Evolutionary conservation across 1,140 invertebrate genomes (phyloP), one percentile per base, ranked within the genome.

Genomic region (Parasteatoda tepidariorum): DNA sequence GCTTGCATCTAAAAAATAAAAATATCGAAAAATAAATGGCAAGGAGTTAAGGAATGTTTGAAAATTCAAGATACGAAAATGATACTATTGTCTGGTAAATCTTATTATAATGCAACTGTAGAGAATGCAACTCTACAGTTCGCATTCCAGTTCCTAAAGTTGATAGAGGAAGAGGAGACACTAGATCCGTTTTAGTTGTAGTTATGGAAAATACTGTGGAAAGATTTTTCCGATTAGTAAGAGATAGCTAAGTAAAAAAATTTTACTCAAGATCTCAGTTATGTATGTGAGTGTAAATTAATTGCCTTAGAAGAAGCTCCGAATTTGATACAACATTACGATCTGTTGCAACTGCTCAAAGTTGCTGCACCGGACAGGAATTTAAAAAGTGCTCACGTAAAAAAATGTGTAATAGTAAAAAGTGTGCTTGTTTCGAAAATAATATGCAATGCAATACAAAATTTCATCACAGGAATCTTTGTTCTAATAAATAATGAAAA

Each of bases 181-280:
- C 34, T 41, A 67, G 31, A 67, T 71, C 68, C 2, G 1, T 71
- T 54, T 71, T 71, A 55, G 26, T 22, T 28, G 22, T 54, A 4
- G 22, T 71, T 34, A 54, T 55, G 48, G 55, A 71, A 71, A 71
- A 33, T 41, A 71, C 68, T 55, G 68, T 18, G 31, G 68, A 54
- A 71, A 24, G 68, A 7, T 28, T 48, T 71, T 70, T 33, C 38
- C 66, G 13, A 70, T 71, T 48, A 54, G 57, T 48, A 54, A 55
- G 41, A 55, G 26, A 73, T 24, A 48, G 28, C 28, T 26, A 38
- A 33, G 31, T 73, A 73, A 73, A 73, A 55, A 22, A 73, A 33
- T 59, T 73, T n/a, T 73, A 73, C 34, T 73, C 54, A 22, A 33
- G 26, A 73, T 57, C 54, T 55, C 28, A 73, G 70, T 57, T 57